Base-by-base conservation (phyloP, 2,113 vertebrate species). In the Calidris pugnax region DNA sequence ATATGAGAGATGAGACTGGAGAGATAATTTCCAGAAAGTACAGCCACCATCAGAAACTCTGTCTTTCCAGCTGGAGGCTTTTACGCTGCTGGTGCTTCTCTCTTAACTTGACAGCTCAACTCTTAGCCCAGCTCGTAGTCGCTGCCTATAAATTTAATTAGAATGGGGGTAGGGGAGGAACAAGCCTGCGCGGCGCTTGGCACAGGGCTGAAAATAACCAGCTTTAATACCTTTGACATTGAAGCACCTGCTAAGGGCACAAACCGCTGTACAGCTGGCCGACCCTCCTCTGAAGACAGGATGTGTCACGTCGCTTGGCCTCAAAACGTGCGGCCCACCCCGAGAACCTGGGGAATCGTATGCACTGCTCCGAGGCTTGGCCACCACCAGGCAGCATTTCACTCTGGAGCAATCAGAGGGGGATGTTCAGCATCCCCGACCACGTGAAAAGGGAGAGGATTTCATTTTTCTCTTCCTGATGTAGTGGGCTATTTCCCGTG, bases 201-300 rank as follows among this genome's bases (percentile, higher is more conserved):
- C 68, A 93, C 89, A 78, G 91, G 0, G 10, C 93, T 94, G 95
- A 66, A 93, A 93, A 97, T 92, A 95, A 87, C 63, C 55, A 43
- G 87, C 64, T 96, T 94, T 94, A 85, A 95, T 93, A 88, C 63
- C 90, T 94, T 73, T 90, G 91, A 96, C 96, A 96, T 14, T 72
- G 95, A 97, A 87, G 85, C 57, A 90, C 92, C 93, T 95, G 92
- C 91, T 92, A 47, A 94, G 95, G 94, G 94, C 91, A 82, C 43
- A 78, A 80, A 45, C 64, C 4, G 9, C 71, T 43, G 28, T 35
- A 27, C 79, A 92, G 78, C 83, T 77, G 83, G 89, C 41, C 10
- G 2, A 89, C 88, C 78, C 68, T 90, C 71, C 78, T 94, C 73
- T 21, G 57, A 68, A 91, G 83, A 95, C 55, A 74, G 57, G 47